Evolutionary conservation across 2,888 invertebrate genomes (phyloP).

Genomic region (Dasysyrphus tricinctus): DNA sequence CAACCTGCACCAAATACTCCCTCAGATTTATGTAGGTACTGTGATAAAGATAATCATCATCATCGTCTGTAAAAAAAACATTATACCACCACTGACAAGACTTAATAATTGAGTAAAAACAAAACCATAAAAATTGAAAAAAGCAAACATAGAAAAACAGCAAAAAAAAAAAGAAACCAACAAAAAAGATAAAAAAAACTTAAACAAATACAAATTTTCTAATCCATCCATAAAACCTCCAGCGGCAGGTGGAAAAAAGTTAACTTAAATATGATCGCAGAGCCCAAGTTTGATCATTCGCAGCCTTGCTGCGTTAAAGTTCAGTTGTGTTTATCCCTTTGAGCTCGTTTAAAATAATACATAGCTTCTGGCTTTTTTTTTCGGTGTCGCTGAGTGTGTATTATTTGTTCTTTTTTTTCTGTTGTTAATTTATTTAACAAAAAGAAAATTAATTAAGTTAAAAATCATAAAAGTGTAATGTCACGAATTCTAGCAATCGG

Average conservation of each 20-base stretch:
- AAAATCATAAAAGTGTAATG: conserved; percentile 35
- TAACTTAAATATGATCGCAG: conserved; percentile 63
- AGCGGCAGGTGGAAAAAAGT: conserved; percentile 50
- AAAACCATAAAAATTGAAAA: conserved; percentile 4
- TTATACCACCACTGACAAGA: neutral
- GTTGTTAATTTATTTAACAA: conserved; percentile 34
- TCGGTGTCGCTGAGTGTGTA: conserved; percentile 26
- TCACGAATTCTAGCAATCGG: conserved; percentile 60
- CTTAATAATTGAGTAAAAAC: neutral
- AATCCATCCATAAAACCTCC: conserved; percentile 54
- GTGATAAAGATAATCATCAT: neutral
- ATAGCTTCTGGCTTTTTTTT: conserved; percentile 1
- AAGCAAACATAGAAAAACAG: neutral
- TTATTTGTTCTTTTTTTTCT: conserved; percentile 39
- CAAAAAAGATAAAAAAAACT: conserved; percentile 27
- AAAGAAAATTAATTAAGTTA: conserved; percentile 7
- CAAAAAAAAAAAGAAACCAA: conserved; percentile 17
- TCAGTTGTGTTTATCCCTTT: conserved; percentile 47
- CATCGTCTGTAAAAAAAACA: neutral
- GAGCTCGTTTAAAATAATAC: neutral
- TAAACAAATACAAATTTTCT: conserved; percentile 50
- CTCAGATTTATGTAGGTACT: no score
- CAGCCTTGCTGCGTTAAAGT: conserved; percentile 59
- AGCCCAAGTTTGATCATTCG: conserved; percentile 59
- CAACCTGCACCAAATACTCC: no score